Conservation (phyloP, 2,113 vertebrate species). For the Clarias magur region DNA sequence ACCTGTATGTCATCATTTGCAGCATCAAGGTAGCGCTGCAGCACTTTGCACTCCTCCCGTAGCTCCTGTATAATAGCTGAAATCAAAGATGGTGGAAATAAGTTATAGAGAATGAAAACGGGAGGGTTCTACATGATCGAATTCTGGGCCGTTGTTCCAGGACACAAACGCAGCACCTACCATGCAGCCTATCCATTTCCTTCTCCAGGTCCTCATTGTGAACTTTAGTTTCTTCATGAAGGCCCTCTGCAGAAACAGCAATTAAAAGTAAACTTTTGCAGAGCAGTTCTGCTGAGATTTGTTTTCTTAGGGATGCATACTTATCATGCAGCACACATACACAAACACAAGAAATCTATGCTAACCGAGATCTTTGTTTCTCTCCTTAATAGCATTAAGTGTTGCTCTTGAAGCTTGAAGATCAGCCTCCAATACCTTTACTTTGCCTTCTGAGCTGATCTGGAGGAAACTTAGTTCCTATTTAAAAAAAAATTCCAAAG, state of each 20-base stretch:
- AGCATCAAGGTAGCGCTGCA: constrained; percentile 73
- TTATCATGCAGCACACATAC: neutral
- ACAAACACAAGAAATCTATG: neutral
- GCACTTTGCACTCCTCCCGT: constrained; percentile 63
- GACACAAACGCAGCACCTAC: constrained; percentile 60
- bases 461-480: constrained; percentile 75
- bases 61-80: constrained; percentile 71
- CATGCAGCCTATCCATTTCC: constrained; percentile 67
- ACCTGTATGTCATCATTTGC: constrained; percentile 79
- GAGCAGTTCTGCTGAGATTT: neutral
- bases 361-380: constrained; percentile 74
- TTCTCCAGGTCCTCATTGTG: constrained; percentile 69
- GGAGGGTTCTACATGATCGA: too few relatives aligned
- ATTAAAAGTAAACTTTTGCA: neutral
- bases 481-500: neutral
- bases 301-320: neutral
- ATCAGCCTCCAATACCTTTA: constrained; percentile 69
- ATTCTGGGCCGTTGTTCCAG: neutral
- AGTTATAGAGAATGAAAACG: too few relatives aligned
- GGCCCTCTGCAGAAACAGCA: constrained; percentile 64
- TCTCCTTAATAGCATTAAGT: constrained; percentile 64
- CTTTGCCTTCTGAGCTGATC: constrained; percentile 68
- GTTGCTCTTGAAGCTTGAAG: constrained; percentile 63
- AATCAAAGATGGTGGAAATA: constrained; percentile 12
- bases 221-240: constrained; percentile 67